phyloP scores from a whole-genome alignment of 2,113 vertebrate species.

The Ceratotherium simum region DNA sequence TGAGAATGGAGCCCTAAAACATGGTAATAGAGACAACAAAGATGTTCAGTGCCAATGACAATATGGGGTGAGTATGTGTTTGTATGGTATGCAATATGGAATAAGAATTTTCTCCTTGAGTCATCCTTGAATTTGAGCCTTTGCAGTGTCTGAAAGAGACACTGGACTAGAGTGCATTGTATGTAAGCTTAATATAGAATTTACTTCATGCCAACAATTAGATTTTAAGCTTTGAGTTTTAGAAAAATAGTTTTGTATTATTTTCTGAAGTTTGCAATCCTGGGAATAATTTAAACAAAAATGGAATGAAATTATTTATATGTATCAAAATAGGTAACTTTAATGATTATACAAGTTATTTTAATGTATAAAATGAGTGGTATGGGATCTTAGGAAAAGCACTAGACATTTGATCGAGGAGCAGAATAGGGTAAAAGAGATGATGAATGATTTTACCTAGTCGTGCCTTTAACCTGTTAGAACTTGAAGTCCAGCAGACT shows the following conservation, averaged over 20 bases:
- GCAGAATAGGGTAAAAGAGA: neutral
- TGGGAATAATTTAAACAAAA: constrained; percentile 37
- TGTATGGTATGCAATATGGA: fast-evolving
- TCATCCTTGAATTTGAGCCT: neutral
- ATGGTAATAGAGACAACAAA: neutral
- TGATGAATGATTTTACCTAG: neutral
- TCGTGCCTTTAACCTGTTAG: neutral
- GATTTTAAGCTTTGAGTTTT: neutral
- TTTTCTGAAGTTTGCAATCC: neutral
- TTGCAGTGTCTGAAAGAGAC: neutral
- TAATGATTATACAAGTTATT: neutral
- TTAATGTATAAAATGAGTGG: neutral
- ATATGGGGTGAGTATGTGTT: no score
- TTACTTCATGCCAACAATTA: neutral
- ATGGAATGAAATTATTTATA: neutral
- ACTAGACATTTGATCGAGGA: neutral
- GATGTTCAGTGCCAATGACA: neutral
- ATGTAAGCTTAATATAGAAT: neutral
- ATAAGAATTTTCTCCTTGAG: neutral
- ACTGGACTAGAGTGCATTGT: neutral
- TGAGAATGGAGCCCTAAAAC: neutral
- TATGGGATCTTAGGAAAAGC: neutral
- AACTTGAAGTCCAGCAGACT: neutral
- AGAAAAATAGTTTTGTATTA: neutral
- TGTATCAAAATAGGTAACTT: neutral